Percentiles rank a stretch among this genome's conserved stretches.
Evolutionary conservation across 2,797 vertebrate genomes (phyloP).

Genomic region (Pangasius sanitwongsei): DNA sequence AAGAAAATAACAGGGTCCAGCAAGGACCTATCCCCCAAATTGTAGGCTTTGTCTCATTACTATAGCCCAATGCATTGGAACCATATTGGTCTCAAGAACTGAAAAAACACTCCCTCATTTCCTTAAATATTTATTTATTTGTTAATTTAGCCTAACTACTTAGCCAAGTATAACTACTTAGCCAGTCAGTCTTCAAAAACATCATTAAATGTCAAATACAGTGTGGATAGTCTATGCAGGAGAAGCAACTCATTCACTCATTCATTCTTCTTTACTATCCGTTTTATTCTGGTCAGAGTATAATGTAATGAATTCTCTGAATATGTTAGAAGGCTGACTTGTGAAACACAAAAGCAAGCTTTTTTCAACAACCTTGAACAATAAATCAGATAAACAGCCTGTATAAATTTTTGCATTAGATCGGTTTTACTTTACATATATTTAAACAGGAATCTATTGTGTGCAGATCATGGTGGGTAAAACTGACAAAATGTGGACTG

Average conservation of each 20-base stretch:
- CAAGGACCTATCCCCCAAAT: constrained; percentile 12
- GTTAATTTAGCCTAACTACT: neutral
- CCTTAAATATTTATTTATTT: neutral
- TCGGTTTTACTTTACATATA: neutral
- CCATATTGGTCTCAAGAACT: neutral
- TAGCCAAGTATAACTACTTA: neutral
- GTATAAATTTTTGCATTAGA: neutral
- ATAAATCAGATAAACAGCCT: neutral
- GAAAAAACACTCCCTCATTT: neutral
- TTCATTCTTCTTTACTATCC: neutral
- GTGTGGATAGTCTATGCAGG: neutral
- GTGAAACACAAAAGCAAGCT: neutral
- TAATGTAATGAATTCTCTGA: neutral
- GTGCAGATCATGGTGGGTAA: neutral
- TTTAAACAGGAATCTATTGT: neutral
- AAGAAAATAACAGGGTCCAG: constrained; percentile 27
- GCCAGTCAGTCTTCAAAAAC: neutral
- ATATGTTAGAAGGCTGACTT: neutral
- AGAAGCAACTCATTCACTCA: neutral
- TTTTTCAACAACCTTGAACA: neutral
- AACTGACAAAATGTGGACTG: neutral
- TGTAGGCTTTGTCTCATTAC: constrained; percentile 12
- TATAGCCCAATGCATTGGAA: neutral
- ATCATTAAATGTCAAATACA: neutral
- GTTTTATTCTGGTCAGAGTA: neutral